Evolutionary conservation across 2,113 vertebrate genomes (phyloP), one percentile per base, ranked within the genome.

Genomic region (Oophaga pumilio): DNA sequence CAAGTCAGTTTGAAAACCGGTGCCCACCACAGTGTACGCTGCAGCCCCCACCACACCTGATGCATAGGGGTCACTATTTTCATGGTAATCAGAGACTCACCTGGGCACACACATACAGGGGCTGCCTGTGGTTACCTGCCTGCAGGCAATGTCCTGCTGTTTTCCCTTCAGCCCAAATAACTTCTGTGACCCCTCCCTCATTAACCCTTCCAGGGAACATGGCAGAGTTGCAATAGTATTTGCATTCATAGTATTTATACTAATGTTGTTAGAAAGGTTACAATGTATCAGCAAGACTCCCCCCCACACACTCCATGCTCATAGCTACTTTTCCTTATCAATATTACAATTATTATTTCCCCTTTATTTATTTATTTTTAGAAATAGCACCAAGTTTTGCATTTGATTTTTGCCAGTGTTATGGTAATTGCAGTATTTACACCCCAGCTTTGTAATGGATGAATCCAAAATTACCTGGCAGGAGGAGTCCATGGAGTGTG

Each of bases 81-180:
- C 78, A 80, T 62, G 78, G 26, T 43, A 17, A 60, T 26, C 56
- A 80, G 77, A 60, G 24, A 82, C 80, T 64, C 60, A 62, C 33
- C 43, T 83, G 64, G 17, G 14, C 53, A 1, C 22, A n/a, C n/a
- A 8, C 76, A 53, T 77, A n/a, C 11, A n/a, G 33, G 2, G 8
- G 17, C 22, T 26, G 50, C 14, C 28, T 18, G 57, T 59, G 53
- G 52, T 68, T 68, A 69, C 81, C 64, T n/a, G 80, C 24, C 62
- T 68, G 18, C 62, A 82, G 62, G 11, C 43, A 81, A n/a, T 33
- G 79, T 49, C 2, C 33, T 13, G 8, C 10, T 26, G 9, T 1
- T 33, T 56, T 50, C 43, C 33, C 24, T 1, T 14, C 5, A 20
- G 76, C 76, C 76, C 22, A 79, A 79, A 79, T 79, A 24, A 53